Evolutionary conservation across 2,113 vertebrate species (phyloP).

Genomic region (Tricholaema leucomelas): DNA sequence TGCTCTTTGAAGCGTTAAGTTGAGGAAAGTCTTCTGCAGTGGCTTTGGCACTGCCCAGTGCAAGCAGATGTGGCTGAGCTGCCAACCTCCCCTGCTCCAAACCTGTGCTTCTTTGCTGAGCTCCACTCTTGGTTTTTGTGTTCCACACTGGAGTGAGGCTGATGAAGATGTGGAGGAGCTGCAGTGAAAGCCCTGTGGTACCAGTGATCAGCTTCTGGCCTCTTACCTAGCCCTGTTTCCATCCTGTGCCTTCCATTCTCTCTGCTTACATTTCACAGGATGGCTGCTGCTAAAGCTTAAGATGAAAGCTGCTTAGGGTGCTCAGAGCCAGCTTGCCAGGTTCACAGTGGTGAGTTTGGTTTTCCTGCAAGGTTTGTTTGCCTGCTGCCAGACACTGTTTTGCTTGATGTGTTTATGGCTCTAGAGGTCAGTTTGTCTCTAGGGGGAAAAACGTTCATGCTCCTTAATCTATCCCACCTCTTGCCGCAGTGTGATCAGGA

Average conservation of each 20-base stretch:
- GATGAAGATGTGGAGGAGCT: background rate
- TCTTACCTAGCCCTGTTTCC: background rate
- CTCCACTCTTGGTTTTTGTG: no score
- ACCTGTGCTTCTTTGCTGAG: background rate
- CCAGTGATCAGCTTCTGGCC: background rate
- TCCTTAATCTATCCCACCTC: background rate
- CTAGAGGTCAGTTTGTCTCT: background rate
- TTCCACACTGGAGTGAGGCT: background rate
- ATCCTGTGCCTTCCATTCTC: background rate
- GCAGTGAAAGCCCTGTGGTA: background rate
- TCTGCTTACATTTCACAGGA: background rate
- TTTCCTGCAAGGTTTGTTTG: background rate
- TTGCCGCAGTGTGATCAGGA: background rate
- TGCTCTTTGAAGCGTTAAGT: background rate
- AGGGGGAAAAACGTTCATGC: no score
- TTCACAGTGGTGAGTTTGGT: background rate
- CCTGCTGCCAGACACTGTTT: background rate
- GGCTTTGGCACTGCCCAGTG: background rate
- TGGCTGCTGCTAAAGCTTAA: background rate
- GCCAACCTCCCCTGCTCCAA: background rate
- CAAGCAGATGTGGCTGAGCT: background rate
- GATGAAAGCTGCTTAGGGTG: background rate
- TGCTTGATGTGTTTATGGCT: background rate
- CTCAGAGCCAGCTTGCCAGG: fast-evolving
- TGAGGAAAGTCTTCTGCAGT: background rate